phyloP scores from a whole-genome alignment of 1,140 invertebrate genomes.

The Agrypnia vestita region DNA sequence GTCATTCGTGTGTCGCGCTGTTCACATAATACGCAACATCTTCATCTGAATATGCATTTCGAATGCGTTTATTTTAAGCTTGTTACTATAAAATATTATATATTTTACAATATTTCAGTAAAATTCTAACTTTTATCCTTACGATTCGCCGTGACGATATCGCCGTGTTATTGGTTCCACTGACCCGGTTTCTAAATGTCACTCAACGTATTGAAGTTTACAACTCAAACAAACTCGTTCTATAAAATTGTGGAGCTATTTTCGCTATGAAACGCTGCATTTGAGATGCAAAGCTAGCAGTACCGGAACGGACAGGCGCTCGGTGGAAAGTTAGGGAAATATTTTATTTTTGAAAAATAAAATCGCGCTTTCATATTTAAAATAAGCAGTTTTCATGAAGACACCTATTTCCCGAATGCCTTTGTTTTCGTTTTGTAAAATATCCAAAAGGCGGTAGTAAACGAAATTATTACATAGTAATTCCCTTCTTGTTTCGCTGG shows the following conservation, averaged over 20 bases:
- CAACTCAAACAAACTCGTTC: background rate
- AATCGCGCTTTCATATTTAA: background rate
- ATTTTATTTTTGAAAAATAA: background rate
- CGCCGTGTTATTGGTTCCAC: background rate
- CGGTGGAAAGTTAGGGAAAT: no score
- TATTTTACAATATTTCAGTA: background rate
- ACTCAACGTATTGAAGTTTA: background rate
- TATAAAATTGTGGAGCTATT: background rate
- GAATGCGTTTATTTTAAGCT: no score
- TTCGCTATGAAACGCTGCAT: background rate
- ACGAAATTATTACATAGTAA: no score
- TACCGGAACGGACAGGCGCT: background rate
- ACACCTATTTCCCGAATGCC: no score
- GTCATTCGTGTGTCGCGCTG: no score
- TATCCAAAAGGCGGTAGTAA: no score
- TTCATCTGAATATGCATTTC: no score
- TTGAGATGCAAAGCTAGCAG: background rate
- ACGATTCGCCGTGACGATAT: background rate
- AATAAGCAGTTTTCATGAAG: no score
- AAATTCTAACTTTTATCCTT: background rate
- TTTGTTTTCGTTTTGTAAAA: no score
- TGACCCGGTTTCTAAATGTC: slow-evolving; percentile 16
- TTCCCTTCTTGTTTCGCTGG: no score
- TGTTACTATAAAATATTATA: no score
- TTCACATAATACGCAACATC: no score